A percentile compares a stretch with the other conserved stretches of the same genome.
phyloP scores from a whole-genome alignment of 2,888 invertebrate species.

The Gymnocheta viridis region DNA sequence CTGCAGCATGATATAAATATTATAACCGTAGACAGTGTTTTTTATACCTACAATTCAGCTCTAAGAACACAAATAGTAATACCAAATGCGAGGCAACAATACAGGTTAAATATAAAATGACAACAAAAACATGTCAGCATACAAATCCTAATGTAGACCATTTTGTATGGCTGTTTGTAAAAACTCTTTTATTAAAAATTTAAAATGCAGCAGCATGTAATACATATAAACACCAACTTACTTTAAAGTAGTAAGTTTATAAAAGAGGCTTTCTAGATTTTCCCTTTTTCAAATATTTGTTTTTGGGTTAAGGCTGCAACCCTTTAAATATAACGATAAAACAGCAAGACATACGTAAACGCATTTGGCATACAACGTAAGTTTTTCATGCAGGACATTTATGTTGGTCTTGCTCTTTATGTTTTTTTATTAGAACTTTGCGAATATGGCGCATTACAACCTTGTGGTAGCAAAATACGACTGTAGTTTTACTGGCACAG shows the following conservation, averaged over 20 bases:
- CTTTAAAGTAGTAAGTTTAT: slow-evolving; percentile 11
- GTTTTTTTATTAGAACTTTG: slow-evolving; percentile 1
- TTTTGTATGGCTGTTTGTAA: slow-evolving; percentile 27
- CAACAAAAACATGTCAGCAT: slow-evolving; percentile 6
- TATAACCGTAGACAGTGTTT: slow-evolving; percentile 50
- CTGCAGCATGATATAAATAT: slow-evolving; percentile 62
- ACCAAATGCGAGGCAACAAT: slow-evolving; percentile 21
- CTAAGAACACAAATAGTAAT: slow-evolving; percentile 18
- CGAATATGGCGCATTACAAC: slow-evolving; percentile 49
- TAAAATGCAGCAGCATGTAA: neutral
- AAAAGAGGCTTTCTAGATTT: slow-evolving; percentile 33
- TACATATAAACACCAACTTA: neutral
- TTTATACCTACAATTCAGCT: slow-evolving; percentile 31
- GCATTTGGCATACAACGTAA: slow-evolving; percentile 60
- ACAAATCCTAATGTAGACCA: slow-evolving; percentile 26
- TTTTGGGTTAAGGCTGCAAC: slow-evolving; percentile 70
- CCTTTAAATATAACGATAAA: slow-evolving; percentile 29
- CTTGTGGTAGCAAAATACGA: slow-evolving; percentile 35
- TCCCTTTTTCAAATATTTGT: neutral
- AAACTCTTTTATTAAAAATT: slow-evolving; percentile 31
- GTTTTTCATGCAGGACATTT: slow-evolving; percentile 50
- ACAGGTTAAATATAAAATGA: slow-evolving; percentile 53
- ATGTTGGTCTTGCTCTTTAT: slow-evolving; percentile 42
- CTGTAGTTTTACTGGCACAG: slow-evolving; percentile 45
- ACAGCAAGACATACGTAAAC: slow-evolving; percentile 18